Percentiles rank a stretch among this genome's conserved stretches.
phyloP scores from a whole-genome alignment of 2,797 vertebrate species.

The Anguilla anguilla region DNA sequence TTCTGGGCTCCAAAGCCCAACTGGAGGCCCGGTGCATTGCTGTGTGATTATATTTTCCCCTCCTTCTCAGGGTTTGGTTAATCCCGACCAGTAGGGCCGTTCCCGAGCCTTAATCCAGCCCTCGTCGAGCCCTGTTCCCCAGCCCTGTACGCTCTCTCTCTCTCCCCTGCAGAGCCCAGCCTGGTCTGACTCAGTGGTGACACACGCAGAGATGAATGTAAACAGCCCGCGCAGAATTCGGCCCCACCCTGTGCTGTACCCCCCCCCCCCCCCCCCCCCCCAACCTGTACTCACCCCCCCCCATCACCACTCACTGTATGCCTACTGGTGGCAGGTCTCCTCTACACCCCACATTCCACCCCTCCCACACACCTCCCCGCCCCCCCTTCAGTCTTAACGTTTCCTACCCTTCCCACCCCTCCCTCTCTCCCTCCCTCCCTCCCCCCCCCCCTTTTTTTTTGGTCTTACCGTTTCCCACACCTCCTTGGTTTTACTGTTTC shows the following conservation, averaged over 20 bases:
- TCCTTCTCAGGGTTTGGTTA: neutral
- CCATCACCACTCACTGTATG: neutral
- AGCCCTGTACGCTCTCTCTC: neutral
- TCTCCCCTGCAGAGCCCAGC: neutral
- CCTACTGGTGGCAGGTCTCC: neutral
- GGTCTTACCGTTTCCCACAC: neutral
- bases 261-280: neutral
- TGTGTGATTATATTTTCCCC: neutral
- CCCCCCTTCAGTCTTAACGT: neutral
- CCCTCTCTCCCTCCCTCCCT: too few relatives aligned
- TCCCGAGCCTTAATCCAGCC: neutral
- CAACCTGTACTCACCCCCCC: neutral
- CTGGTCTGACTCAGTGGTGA: neutral
- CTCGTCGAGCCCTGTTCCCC: neutral
- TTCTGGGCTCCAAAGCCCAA: neutral
- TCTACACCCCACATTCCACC: neutral
- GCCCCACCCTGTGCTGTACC: neutral
- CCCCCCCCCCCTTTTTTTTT: too few relatives aligned
- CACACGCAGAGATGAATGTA: neutral
- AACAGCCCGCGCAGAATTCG: neutral
- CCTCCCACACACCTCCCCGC: neutral
- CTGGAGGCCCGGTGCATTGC: neutral
- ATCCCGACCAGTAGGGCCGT: neutral
- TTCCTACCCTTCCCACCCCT: neutral
- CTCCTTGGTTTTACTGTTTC: neutral